Base-by-base conservation (phyloP, 1,140 invertebrate genomes). In the Listronotus bonariensis region DNA sequence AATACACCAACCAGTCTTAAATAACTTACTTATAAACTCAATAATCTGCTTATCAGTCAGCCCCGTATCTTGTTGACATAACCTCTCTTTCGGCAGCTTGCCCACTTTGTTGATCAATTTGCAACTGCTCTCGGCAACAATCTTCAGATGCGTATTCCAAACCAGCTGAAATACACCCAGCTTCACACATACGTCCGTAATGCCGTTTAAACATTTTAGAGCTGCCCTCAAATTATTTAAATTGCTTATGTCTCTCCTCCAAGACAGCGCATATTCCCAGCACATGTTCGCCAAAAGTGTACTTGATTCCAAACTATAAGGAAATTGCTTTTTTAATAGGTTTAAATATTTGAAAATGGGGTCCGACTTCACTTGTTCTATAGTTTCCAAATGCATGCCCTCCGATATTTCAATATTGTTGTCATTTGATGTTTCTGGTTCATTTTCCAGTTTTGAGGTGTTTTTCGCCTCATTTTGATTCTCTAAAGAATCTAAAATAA, bases 61-160 rank as follows among this genome's bases (percentile, higher is more conserved):
- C 26, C 89, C 88, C 54, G 92, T 80, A 68, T 91, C 88, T 77
- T 90, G 89, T 38, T 84, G 77, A 68, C 88, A 91, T 40, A 95
- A 81, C 68, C 89, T 84, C 73, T 94, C 93, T 79, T 93, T 95
- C 0, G 92, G 92, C 54, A 92, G 78, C 80, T 91, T 93, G 10
- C 93, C 93, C 10, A 91, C 86, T 81, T 95, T 96, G 70, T 96
- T 93, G 41, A 96, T 89, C 1, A 97, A 80, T 71, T 89, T 88
- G 18, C 88, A 87, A 17, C 85, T 80, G 0, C 84, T 80, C 80
- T 93, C 89, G 74, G 94, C 87, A 20, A 85, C 81, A 73, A 89
- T 88, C 71, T 88, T 87, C 18, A 95, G 78, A 73, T 93, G 92
- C 55, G 91, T 89, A 49, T 89, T 89, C 95, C 95, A 98, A 65